A percentile compares a stretch with the other conserved stretches of the same genome.
Evolutionary conservation across 2,113 vertebrate species (phyloP).

Genomic region (Dipodomys spectabilis): DNA sequence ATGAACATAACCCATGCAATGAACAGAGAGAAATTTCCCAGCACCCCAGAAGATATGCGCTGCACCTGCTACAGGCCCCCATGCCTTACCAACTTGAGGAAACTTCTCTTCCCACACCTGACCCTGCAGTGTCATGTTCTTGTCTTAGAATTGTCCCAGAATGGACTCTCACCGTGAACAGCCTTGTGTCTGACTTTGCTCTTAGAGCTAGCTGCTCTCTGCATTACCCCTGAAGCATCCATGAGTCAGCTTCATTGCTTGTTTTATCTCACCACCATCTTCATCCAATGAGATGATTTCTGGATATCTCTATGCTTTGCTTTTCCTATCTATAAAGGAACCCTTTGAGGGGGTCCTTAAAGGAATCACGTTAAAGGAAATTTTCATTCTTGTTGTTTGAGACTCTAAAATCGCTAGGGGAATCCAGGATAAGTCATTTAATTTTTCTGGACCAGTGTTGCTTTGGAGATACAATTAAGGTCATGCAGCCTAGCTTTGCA

Average conservation of each 20-base stretch:
- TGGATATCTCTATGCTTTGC: neutral
- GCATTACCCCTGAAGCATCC: neutral
- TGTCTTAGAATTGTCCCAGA: neutral
- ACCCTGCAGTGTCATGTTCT: neutral
- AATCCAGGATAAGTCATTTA: neutral
- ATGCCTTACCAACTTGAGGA: fast-evolving
- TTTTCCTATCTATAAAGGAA: neutral
- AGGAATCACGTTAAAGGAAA: too few relatives aligned
- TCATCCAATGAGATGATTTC: neutral
- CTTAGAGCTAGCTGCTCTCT: neutral
- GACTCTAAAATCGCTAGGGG: neutral
- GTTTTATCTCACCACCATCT: neutral
- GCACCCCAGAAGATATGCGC: neutral
- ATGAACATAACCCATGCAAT: neutral
- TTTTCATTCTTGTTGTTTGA: neutral
- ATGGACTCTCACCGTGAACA: neutral
- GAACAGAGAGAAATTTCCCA: neutral
- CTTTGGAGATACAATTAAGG: neutral
- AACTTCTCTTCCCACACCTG: neutral
- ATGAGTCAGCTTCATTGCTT: neutral
- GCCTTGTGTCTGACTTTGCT: neutral
- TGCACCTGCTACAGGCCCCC: neutral
- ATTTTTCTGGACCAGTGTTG: neutral
- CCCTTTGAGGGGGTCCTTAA: neutral
- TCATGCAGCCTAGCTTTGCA: neutral